A percentile compares a stretch with the other conserved stretches of the same genome.
These are phyloP conservation scores for Chaenocephalus aceratus DNA, from an alignment of 2,113 vertebrate genomes.

Conservation along the genomic window DNA sequence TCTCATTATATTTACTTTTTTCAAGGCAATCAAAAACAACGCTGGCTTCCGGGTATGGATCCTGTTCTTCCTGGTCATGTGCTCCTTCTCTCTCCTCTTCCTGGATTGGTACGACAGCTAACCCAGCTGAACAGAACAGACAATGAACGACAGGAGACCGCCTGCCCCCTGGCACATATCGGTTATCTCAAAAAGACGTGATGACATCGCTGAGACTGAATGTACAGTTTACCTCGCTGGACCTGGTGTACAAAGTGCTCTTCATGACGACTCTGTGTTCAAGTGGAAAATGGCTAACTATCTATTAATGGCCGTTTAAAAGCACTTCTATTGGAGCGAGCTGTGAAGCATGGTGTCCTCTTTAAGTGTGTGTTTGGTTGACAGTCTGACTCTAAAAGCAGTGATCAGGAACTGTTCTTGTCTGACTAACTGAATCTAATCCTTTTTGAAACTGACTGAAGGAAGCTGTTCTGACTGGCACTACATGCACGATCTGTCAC, in stretches of 20 bases:
- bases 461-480: not conserved
- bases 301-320: constrained; percentile 14
- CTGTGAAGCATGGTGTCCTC: constrained; percentile 16
- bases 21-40: constrained; percentile 98
- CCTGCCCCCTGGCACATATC: constrained; percentile 5
- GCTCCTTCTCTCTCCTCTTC: constrained; percentile 97
- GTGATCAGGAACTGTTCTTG: constrained; percentile 4
- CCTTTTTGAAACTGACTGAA: not conserved
- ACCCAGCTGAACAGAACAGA: constrained; percentile 20
- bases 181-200: constrained; percentile 4
- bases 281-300: not conserved
- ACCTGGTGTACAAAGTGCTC: constrained; percentile 10
- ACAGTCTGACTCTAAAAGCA: constrained; percentile 25
- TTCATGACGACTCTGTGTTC: constrained; percentile 17
- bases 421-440: constrained; percentile 4
- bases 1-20: constrained; percentile 19
- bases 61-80: constrained; percentile 99
- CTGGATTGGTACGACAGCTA: constrained; percentile 99
- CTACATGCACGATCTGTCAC: constrained; percentile 8
- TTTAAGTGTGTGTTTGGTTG: constrained; percentile 1
- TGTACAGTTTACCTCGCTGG: not conserved
- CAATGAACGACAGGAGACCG: constrained; percentile 19
- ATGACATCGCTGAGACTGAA: constrained; percentile 35
- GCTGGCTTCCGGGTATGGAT: constrained; percentile 99
- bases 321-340: constrained; percentile 8